Percentiles rank a stretch among this genome's conserved stretches.
phyloP scores from a whole-genome alignment of 2,113 vertebrate species.

The Esox niger region DNA sequence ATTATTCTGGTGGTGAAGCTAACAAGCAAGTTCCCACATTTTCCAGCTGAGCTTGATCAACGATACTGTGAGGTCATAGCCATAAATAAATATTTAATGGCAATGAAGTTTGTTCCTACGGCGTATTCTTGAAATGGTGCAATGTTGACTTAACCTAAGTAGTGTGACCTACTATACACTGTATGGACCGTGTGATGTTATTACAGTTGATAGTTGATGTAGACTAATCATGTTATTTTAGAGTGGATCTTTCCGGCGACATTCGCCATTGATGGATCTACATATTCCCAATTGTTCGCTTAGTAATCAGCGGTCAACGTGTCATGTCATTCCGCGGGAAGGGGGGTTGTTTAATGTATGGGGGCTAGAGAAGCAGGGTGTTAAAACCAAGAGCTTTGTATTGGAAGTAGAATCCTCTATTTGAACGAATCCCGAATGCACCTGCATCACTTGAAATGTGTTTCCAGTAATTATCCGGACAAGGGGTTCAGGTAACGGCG shows the following conservation, averaged over 20 bases:
- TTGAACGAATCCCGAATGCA: too few species aligned
- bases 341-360: slow-evolving; percentile 16
- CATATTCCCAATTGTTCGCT: not conserved
- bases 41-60: not conserved
- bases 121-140: not conserved
- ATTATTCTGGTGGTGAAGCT: not conserved
- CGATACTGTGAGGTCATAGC: not conserved
- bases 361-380: not conserved
- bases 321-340: slow-evolving; percentile 7
- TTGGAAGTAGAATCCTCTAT: too few species aligned
- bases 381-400: too few species aligned
- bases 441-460: not conserved
- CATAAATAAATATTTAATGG: not conserved
- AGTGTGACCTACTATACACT: not conserved
- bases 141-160: not conserved
- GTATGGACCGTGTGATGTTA: not conserved
- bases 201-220: not conserved
- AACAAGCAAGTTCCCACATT: too few species aligned
- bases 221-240: too few species aligned
- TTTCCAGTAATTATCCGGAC: not conserved
- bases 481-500: not conserved
- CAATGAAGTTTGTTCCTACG: not conserved
- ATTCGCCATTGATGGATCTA: too few species aligned
- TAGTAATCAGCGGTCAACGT: slow-evolving; percentile 10
- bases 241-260: too few species aligned